Evolutionary conservation across 2,888 invertebrate species (phyloP), one percentile per base, ranked within the genome.

Genomic region (Tanypteryx hageni): DNA sequence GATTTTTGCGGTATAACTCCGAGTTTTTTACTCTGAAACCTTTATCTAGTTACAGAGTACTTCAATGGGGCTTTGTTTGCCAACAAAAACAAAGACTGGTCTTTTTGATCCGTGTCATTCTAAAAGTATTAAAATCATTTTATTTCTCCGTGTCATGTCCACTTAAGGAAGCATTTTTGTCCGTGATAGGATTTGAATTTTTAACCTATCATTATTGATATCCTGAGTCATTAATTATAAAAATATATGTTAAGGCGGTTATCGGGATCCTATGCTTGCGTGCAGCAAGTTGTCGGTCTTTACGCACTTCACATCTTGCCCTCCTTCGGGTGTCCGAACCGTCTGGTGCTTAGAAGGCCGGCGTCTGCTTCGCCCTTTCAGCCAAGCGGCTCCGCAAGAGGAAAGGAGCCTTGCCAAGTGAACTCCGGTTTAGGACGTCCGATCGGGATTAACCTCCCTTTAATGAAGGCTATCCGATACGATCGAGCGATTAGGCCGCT

Each of bases 401-500:
- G 68, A 68, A n/a, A n/a, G 68, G 68, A 68, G n/a, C 22, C n/a
- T 68, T 68, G 68, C 68, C 68, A 68, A 68, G n/a, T 68, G 68
- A 68, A 18, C 68, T 5, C 68, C 64, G 64, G 64, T 64, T 64
- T 64, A 64, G n/a, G n/a, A 22, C 68, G n/a, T 2, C 13, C 68
- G 68, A 68, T 68, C n/a, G 68, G 68, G 68, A 68, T 68, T 68
- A 68, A 68, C 68, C 68, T 68, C 68, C 68, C 44, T 68, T 68
- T 68, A 68, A 68, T 18, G 68, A 68, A 68, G 68, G 1, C n/a
- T n/a, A 64, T 64, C 18, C 64, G 64, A 68, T 68, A 22, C 68
- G 68, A 68, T 68, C 68, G 68, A 68, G 68, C 68, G 68, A 68
- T 68, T 68, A 68, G n/a, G n/a, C 18, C 68, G 68, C 68, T 22